Base-by-base conservation (phyloP, 2,888 invertebrate species). In the Euspilapteryx auroguttella region DNA sequence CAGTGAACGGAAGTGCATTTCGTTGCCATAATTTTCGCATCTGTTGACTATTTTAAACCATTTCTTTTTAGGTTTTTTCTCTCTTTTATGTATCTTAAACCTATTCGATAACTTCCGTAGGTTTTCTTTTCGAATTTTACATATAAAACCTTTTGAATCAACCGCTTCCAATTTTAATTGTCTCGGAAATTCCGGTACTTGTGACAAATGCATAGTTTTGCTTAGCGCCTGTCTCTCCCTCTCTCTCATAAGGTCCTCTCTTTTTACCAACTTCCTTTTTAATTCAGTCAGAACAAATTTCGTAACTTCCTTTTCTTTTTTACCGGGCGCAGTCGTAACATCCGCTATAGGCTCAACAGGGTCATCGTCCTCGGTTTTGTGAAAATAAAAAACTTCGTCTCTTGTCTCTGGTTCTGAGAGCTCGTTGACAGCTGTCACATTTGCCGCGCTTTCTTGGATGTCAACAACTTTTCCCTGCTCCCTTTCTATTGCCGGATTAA, bases 361-460 rank as follows among this genome's bases (percentile, higher is more conserved):
- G 9, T 45, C 48, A 34, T 66, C 65, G 1, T 69, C 71, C 2
- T 73, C 73, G 1, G 66, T 73, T 44, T 52, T 69, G 1, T 71
- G 42, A 21, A 55, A 71, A 46, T 68, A 77, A 40, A 68, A 77
- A 26, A 77, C 77, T 46, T 77, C 75, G 39, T 77, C 77, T 36
- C 44, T 64, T 11, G 53, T 42, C 36, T 62, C 65, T 26, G 61
- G 63, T 14, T 55, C 57, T n/a, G n/a, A n/a, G n/a, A n/a, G n/a
- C 27, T 38, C 44, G 30, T 69, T 61, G 40, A 61, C 66, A 29
- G 76, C 63, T 45, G 45, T 55, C 25, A 62, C 44, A 37, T 68
- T 39, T 1, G 36, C 36, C 12, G 34, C 39, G 3, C 40, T 45
- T 32, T 34, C 39, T 26, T 44, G 39, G n/a, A 35, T 31, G 5